Base-by-base conservation (phyloP, 2,113 vertebrate genomes). In the Phycodurus eques region DNA sequence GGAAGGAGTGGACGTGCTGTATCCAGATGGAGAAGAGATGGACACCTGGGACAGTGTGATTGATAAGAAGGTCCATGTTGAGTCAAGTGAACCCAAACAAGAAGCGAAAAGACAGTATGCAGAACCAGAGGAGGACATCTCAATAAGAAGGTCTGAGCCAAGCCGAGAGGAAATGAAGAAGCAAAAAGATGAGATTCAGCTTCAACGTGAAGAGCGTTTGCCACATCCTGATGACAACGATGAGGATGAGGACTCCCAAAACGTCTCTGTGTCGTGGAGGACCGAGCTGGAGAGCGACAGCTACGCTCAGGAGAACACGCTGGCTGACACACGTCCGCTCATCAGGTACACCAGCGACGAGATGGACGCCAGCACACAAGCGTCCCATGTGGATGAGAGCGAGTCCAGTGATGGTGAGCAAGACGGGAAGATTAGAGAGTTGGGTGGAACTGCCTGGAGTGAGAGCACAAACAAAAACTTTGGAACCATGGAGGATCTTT, bases 261-360 rank as follows among this genome's bases (percentile, higher is more conserved):
- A 93, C 47, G 74, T 89, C 65, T 92, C 88, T 0, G 74, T 89
- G 68, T 94, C 92, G 0, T 93, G 90, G 87, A 89, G 59, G 77
- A 90, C 89, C 0, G 93, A 94, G 78, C 42, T 83, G 12, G 92
- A 93, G 57, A 69, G 87, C 11, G 87, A 92, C 78, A 93, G 92
- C 80, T 93, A 92, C 7, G 89, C 88, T 73, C 90, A 90, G 75
- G 93, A 94, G 1, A 92, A 93, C 85, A 94, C 93, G 1, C 75
- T 93, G 0, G 92, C 92, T 0, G 93, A 93, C 81, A 88, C 91
- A 8, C 88, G 90, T 1, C 92, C 93, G 22, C 84, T 94, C 79
- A 93, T 93, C 17, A 88, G 77, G 35, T 93, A 94, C 82, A 91
- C 88, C 74, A 93, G 91, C 1, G 91, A 93, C 2, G 92, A 93